Evolutionary conservation across 2,888 invertebrate species (phyloP), one percentile per base, ranked within the genome.

Genomic region (Sinohyriopsis cumingii): DNA sequence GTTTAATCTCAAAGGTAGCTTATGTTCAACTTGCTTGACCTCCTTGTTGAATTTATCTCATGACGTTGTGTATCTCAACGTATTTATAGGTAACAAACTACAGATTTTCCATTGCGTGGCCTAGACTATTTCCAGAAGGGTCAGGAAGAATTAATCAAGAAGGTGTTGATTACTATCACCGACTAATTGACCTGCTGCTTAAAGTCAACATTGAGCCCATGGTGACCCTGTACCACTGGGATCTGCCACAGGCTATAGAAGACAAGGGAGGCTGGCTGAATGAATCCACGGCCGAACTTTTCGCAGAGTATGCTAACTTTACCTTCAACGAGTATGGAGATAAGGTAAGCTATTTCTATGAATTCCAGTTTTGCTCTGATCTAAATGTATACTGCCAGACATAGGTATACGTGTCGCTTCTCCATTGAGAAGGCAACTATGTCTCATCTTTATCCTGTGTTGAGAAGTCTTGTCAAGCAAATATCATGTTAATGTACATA

Each of bases 141-240:
- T 81, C 83, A 0, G 69, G 65, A 3, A 67, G 69, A 25, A 64
- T 60, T n/a, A 96, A 94, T 85, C 90, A 91, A 55, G 91, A 92
- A 5, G 96, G 95, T 19, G 91, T 96, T 12, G 90, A 92, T 69
- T 95, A 95, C 89, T 96, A 96, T 88, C 93, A 93, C 82, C 92
- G 93, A 77, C 89, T 96, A 60, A 94, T 96, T 67, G 91, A 95
- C 82, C 94, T 93, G 80, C 91, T 95, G 9, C 75, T 94, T 6
- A 90, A 88, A 0, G 90, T 91, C 63, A 91, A 91, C 22, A 93
- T 94, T 72, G 87, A 90, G 67, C 94, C 94, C 1, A 81, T 90
- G 74, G 87, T 92, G 18, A 93, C 92, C 91, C 92, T 90, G 90
- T 93, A 83, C 73, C 87, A 80, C 80, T 85, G 82, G 82, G 90